Base-by-base conservation (phyloP, 2,113 vertebrate genomes). In the Larimichthys polyactis region DNA sequence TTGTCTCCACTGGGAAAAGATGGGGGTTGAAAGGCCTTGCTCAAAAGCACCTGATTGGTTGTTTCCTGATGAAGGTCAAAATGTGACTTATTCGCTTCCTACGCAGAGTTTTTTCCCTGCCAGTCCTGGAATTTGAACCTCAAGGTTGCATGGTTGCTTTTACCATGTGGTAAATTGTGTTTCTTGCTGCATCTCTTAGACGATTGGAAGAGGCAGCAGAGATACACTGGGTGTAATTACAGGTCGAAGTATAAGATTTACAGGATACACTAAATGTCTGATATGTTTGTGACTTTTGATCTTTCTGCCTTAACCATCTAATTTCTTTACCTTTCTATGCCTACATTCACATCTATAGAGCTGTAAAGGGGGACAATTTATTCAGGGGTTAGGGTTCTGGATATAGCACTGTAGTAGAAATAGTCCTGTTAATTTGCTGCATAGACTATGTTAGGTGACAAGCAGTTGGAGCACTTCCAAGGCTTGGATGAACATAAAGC, bases 81-180 rank as follows among this genome's bases (percentile, higher is more conserved):
- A 20, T 48, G 44, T 81, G 68, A 79, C 48, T 85, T 66, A 72
- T 78, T 84, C 68, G 19, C 69, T 81, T 78, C 60, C 83, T 40
- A 77, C 75, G 1, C 70, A 71, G 19, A 29, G 40, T 12, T 72
- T 80, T 75, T 74, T 74, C 48, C 67, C 22, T 58, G 48, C 58
- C 60, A 60, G 63, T 76, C 59, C 15, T 2, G 16, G 7, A 36
- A 85, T 83, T 75, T 90, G 71, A 88, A 88, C 79, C 90, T 75
- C 2, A 0, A 44, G 72, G 60, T 64, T 81, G 66, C 70, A 4
- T 32, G 55, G 48, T 51, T 66, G n/a, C 46, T 68, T 75, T 71
- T 66, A 70, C 63, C 46, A 46, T 49, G 19, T 57, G 44, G 1
- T 52, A 79, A 71, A 55, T 55, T 62, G 19, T 75, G 12, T 74